Evolutionary conservation across 2,113 vertebrate genomes (phyloP), one percentile per base, ranked within the genome.

Genomic region (Crypturellus undulatus): DNA sequence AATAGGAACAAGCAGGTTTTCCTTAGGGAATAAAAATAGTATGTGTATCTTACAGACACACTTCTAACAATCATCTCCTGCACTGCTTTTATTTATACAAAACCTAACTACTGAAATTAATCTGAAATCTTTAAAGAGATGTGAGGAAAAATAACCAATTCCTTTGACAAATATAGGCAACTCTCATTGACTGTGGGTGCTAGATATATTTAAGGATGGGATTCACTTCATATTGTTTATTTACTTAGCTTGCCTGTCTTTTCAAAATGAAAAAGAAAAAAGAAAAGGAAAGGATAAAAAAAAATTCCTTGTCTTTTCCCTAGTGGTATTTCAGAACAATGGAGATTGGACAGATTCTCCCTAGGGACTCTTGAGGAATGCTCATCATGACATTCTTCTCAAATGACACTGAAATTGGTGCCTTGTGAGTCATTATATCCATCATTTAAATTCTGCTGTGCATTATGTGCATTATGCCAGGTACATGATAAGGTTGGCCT

Each of bases 341-440:
- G 79, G 40, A 95, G 69, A 87, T 22, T 54, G 36, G 64, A 38
- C 2, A 26, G 36, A 60, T 70, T 65, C 8, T 92, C 52, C 68
- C 67, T 15, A 65, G 36, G 40, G 60, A 78, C 45, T 34, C n/a
- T 26, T 54, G 32, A 69, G 70, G 62, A 92, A 65, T 65, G 43
- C 51, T 95, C 45, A 36, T 56, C 17, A 5, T 51, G 38, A 81
- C 9, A 58, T 75, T 91, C 42, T 79, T 68, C 69, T 90, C 40
- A 77, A 79, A 84, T 60, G 42, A 80, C 60, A 71, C 20, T 68
- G 60, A 87, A 94, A 89, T 76, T 84, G 16, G 38, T 56, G 38
- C 87, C 75, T 84, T 84, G 34, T 60, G 64, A 92, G 24, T 77
- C 59, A 70, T 91, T 91, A 73, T 43, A 85, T 79, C 56, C 56